Evolutionary conservation across 2,797 vertebrate species (phyloP), one percentile per base, ranked within the genome.

Genomic region (Sebastes minor): DNA sequence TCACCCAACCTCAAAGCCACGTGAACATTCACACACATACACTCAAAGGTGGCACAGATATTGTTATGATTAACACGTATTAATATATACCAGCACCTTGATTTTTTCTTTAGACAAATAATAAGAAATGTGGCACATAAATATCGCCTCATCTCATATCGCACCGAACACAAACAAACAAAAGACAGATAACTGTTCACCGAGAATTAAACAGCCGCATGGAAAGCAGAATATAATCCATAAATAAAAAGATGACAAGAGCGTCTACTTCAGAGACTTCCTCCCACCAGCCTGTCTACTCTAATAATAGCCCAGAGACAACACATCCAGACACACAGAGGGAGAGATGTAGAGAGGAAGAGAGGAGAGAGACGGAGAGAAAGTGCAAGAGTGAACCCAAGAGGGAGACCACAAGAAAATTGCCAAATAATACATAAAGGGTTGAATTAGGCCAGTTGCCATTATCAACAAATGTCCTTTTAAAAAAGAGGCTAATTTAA

Each of bases 251-350:
- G 92, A 95, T 94, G 93, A 95, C 94, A 95, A 94, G 91, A 94
- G 93, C 71, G 81, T 94, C 92, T 93, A 94, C 92, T 95, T 95
- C 91, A 94, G 93, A 95, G 92, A 93, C 87, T 93, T 94, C 94
- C 94, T 95, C 95, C 95, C 94, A 95, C 94, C 90, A 92, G 93
- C 88, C 88, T 91, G 94, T 96, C 95, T 95, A 92, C 92, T 96
- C 93, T 95, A 96, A 95, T 95, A 96, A 96, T 95, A 95, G 92
- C 91, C 94, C 78, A 90, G 88, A 95, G 95, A 95, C 95, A 94
- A 94, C 87, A 91, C 85, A 92, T 92, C 90, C 88, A 95, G 90
- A 92, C 92, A 93, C 89, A 94, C 81, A 91, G 90, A 92, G 88
- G 64, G 73, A 93, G 90, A 91, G 86, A 92, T 75, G 86, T 75